Base-by-base conservation (phyloP, 2,888 invertebrate genomes). In the Parnassius orleans region DNA sequence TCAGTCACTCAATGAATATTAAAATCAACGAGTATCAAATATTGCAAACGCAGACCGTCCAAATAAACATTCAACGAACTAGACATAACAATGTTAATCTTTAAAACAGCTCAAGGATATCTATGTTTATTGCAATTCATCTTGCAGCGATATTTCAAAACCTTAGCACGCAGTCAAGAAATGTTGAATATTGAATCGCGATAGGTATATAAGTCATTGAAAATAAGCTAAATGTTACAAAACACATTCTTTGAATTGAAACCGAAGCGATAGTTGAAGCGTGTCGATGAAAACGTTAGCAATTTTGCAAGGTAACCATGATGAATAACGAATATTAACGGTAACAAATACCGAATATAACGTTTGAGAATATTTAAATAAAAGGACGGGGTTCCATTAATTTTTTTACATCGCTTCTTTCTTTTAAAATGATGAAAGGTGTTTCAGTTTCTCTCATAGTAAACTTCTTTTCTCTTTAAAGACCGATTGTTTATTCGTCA, bases 211-310 rank as follows among this genome's bases (percentile, higher is more conserved):
- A 50, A 44, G 54, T 19, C 48, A 41, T 53, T 46, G 43, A 41
- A 54, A 15, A 44, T 50, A 57, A 50, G 11, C 43, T 48, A 15
- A 50, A 53, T n/a, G 57, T 53, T 62, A 50, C 57, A 50, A 62
- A 62, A 53, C 12, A 48, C 53, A 43, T 62, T 57, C 53, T 19
- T 48, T 57, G 53, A 62, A 62, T 57, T 53, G 55, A 10, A 44
- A 53, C 24, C 24, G 42, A 50, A 41, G 50, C 53, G 43, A 48
- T 50, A 50, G 43, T 50, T 42, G 57, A 61, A n/a, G 48, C 53
- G 53, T 53, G 53, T 57, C 46, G 46, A 57, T 10, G 43, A 50
- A 56, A 44, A 15, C 55, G 50, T 51, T 24, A 44, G 55, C 55
- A 60, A 41, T 56, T 60, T 56, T 14, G 55, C 46, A 51, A 61